Evolutionary conservation across 2,888 invertebrate genomes (phyloP), one percentile per base, ranked within the genome.

Genomic region (Pecten maximus): DNA sequence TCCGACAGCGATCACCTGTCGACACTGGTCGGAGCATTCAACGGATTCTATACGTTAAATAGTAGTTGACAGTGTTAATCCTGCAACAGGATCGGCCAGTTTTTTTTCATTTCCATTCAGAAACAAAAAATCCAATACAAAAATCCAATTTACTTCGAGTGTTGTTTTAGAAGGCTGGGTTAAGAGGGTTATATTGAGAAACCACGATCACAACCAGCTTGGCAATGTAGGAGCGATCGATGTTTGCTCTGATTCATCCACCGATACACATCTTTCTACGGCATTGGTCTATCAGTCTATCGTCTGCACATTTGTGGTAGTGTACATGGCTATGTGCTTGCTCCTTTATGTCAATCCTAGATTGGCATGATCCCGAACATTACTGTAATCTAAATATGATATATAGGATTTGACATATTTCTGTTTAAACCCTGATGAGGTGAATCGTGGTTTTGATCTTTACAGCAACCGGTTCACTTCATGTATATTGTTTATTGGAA

Each of bases 71-170:
- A 74, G 74, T 35, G 28, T 28, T 74, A 28, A 74, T 74, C 74
- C 74, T 28, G 35, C 74, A 74, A 74, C 35, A 74, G 74, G 28
- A 8, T 74, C 35, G 74, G 12, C 74, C 74, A 28, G 28, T 74
- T 74, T 60, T 6, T 60, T 74, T 74, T 74, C 74, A 74, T 74
- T 74, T 74, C 35, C 74, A 74, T 74, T 74, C 74, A 74, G 74
- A 74, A 74, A 74, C 74, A 74, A 74, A 74, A 44, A 74, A 74
- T 74, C 74, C 28, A 74, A 74, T 74, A 74, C 74, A 74, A 74
- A 74, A 74, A 74, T 74, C 74, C 74, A 74, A 74, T 74, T 74
- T 74, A 74, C 35, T 74, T 74, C 12, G 35, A 74, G 74, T 74
- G 74, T 74, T 74, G 74, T 74, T 74, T 74, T 74, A 74, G 74